A percentile compares a stretch with the other conserved stretches of the same genome.
Evolutionary conservation across 1,140 invertebrate genomes (phyloP).

Genomic region (Drosophila lini): DNA sequence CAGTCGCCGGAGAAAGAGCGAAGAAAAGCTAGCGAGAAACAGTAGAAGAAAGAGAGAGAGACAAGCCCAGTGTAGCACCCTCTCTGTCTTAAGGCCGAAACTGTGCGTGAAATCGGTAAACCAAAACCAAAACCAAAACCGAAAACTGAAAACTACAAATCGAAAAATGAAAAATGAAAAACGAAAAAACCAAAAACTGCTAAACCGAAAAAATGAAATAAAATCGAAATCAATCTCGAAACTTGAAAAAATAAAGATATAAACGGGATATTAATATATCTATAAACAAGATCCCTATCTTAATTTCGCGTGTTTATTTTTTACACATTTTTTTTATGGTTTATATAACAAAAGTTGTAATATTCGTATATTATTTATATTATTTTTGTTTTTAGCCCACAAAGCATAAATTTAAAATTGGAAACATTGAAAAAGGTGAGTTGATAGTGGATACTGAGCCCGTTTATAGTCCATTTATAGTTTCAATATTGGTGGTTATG

Average conservation of each 20-base stretch:
- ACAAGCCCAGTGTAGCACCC: conserved; percentile 4
- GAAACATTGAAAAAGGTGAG: conserved; percentile 32
- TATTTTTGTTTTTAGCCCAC: conserved; percentile 21
- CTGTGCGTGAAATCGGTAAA: conserved; percentile 79
- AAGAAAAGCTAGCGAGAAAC: background rate
- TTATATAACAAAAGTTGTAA: conserved; percentile 28
- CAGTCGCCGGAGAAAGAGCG: conserved; percentile 17
- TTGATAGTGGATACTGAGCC: conserved; percentile 1
- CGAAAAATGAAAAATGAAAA: background rate
- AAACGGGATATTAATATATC: background rate
- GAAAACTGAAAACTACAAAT: conserved; percentile 25
- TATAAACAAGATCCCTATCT: conserved; percentile 2
- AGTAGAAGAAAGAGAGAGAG: background rate
- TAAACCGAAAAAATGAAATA: conserved; percentile 13
- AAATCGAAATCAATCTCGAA: conserved; percentile 34
- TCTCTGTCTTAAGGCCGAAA: conserved; percentile 37
- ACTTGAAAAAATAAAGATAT: background rate
- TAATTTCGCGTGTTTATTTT: conserved; percentile 31
- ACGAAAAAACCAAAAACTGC: conserved; percentile 14
- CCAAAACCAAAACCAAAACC: conserved; percentile 42
- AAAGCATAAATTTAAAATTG: conserved; percentile 40
- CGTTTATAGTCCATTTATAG: conserved; percentile 9
- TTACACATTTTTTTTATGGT: conserved; percentile 31
- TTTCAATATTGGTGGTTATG: conserved; percentile 4
- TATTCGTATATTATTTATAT: background rate